Percentiles rank a stretch among this genome's conserved stretches.
These are phyloP conservation scores for Hemiscyllium ocellatum DNA, from an alignment of 2,113 vertebrate species.

Conservation along the genomic window DNA sequence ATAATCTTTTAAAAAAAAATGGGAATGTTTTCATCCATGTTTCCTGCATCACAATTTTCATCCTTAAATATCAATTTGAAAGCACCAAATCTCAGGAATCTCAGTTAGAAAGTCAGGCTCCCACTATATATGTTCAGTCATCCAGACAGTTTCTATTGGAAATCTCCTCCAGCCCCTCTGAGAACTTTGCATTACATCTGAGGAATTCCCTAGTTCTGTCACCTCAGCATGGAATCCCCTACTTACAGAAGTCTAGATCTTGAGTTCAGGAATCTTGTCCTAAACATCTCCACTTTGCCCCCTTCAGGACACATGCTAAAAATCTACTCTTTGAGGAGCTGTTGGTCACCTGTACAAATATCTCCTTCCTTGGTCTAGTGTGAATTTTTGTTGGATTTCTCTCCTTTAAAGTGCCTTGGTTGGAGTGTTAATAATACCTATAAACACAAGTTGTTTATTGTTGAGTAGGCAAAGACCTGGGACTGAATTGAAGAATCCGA, in stretches of 20 bases:
- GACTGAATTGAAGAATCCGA: not conserved
- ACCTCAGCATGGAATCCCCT: not conserved
- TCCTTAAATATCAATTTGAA: not conserved
- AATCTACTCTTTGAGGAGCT: not conserved
- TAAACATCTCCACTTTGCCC: not conserved
- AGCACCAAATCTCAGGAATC: not conserved
- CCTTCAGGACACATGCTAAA: not conserved
- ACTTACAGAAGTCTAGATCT: not conserved
- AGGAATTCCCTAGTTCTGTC: not conserved
- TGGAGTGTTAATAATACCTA: not conserved
- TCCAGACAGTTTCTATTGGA: not conserved
- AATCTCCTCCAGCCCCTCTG: not conserved
- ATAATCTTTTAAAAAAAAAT: not conserved
- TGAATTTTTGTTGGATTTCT: not conserved
- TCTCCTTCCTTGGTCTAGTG: not conserved
- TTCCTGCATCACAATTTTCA: not conserved
- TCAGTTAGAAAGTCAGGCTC: not conserved
- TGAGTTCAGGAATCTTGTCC: not conserved
- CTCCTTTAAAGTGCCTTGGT: not conserved
- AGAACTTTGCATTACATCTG: not conserved
- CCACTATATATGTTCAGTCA: not conserved
- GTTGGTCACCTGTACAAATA: not conserved
- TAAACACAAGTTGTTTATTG: not conserved
- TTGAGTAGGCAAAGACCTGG: not conserved
- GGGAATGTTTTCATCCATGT: not conserved